Percentiles rank a stretch among this genome's conserved stretches.
Conservation (phyloP, 2,797 vertebrate species). For the Bryconaethiops microstoma region DNA sequence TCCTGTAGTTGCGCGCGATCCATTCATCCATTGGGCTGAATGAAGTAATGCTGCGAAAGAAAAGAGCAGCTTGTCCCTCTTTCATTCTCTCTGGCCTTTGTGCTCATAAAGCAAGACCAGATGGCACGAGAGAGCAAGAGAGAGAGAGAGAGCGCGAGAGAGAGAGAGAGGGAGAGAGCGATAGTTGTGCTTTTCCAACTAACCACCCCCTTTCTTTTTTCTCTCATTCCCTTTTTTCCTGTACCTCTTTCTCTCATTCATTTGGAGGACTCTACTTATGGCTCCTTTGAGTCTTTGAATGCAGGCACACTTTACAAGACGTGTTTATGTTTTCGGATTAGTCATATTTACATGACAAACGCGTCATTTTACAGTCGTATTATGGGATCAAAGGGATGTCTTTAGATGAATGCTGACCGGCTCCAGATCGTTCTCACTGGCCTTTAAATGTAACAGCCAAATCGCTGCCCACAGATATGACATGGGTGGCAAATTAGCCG, state of each 20-base stretch:
- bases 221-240: constrained; percentile 1
- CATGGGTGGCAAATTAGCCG: neutral
- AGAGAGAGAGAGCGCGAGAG: constrained; percentile 23
- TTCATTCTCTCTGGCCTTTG: constrained; percentile 54
- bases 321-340: constrained; percentile 55
- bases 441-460: neutral
- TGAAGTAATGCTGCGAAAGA: constrained; percentile 53
- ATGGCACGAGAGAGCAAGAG: constrained; percentile 45
- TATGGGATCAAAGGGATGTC: constrained; percentile 68
- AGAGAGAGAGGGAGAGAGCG: constrained; percentile 19
- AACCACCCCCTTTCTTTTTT: neutral
- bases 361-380: constrained; percentile 68
- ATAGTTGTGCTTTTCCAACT: constrained; percentile 46
- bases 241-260: constrained; percentile 33
- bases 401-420: constrained; percentile 45
- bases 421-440: neutral
- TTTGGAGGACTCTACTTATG: constrained; percentile 45
- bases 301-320: constrained; percentile 71
- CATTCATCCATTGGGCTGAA: constrained; percentile 50
- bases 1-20: constrained; percentile 35
- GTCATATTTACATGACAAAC: constrained; percentile 59
- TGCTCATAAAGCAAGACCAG: constrained; percentile 54
- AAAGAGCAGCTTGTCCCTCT: constrained; percentile 54
- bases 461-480: constrained; percentile 19
- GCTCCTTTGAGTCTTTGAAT: constrained; percentile 40